Conservation (phyloP, 2,797 vertebrate genomes). For the Leptodactylus fallax region DNA sequence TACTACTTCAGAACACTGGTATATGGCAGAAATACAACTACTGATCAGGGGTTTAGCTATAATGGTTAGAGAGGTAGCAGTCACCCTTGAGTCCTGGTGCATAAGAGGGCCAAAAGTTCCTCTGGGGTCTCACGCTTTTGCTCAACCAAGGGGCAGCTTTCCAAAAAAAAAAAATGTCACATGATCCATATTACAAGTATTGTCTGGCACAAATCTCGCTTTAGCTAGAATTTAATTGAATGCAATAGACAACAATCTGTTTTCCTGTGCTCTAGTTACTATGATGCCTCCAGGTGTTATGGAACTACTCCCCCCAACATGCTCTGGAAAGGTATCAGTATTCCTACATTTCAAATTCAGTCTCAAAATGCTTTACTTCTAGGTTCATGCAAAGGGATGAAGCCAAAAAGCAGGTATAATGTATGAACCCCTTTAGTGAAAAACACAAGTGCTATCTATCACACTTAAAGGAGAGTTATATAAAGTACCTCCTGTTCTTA, state of each 20-base stretch:
- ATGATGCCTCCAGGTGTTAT: neutral
- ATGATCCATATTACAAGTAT: neutral
- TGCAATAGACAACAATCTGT: neutral
- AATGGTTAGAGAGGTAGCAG: too few species aligned
- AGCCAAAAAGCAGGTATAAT: slow-evolving; percentile 73
- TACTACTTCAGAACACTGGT: too few species aligned
- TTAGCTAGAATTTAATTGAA: neutral
- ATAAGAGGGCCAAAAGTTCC: too few species aligned
- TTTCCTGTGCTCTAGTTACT: neutral
- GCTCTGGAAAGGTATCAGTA: neutral
- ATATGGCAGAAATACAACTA: too few species aligned
- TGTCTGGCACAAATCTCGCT: neutral
- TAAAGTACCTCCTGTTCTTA: slow-evolving; percentile 98
- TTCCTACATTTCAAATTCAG: slow-evolving; percentile 3
- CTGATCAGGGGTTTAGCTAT: too few species aligned
- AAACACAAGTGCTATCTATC: slow-evolving; percentile 70
- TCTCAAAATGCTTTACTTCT: slow-evolving; percentile 44
- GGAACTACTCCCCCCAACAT: neutral
- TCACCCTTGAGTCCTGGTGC: too few species aligned
- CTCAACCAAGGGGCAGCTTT: neutral
- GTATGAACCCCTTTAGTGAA: slow-evolving; percentile 70
- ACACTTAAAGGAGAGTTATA: slow-evolving; percentile 80
- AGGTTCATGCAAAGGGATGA: slow-evolving; percentile 75
- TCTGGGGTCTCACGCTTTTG: neutral
- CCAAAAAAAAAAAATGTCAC: neutral